Base-by-base conservation (phyloP, 2,797 vertebrate species). In the Staurois parvus region DNA sequence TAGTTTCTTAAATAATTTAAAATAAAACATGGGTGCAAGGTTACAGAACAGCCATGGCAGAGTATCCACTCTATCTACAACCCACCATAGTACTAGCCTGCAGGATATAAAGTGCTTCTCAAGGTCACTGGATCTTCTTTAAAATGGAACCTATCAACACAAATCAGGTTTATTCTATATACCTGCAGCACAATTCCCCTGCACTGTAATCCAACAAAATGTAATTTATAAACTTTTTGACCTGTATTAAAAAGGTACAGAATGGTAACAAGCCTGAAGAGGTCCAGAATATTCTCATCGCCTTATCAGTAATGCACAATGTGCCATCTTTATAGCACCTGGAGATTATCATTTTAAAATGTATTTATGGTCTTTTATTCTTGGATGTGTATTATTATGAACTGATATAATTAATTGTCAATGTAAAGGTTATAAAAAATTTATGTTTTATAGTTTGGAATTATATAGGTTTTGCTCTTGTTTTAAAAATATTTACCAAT, bases 121-220 rank as follows among this genome's bases (percentile, higher is more conserved):
- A 4, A n/a, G 2, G n/a, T 40, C 70, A 74, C 59, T 9, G 24
- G 40, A 79, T n/a, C 81, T 32, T 26, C 48, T 83, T 75, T 83
- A 67, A 17, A 67, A 45, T 29, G 59, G 59, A 45, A 32, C 67
- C 37, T 28, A 8, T 37, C 48, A 73, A 48, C 80, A 74, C 56
- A 72, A 81, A 79, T 68, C 66, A 69, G 62, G 73, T 76, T 62
- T 62, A 52, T 76, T 76, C n/a, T 30, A 81, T 81, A 52, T 69
- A 45, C 28, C 42, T 56, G 37, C 2, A 40, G 15, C 64, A 42
- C 70, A 66, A n/a, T 29, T 56, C n/a, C 21, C 70, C 80, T 8
- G 13, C 48, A 45, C 72, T 42, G 11, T 12, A 42, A 74, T 74
- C 80, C 17, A 66, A 45, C 66, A 34, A 82, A 66, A 67, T 75